Evolutionary conservation across 2,888 invertebrate genomes (phyloP).

Genomic region (Cosmia pyralina): DNA sequence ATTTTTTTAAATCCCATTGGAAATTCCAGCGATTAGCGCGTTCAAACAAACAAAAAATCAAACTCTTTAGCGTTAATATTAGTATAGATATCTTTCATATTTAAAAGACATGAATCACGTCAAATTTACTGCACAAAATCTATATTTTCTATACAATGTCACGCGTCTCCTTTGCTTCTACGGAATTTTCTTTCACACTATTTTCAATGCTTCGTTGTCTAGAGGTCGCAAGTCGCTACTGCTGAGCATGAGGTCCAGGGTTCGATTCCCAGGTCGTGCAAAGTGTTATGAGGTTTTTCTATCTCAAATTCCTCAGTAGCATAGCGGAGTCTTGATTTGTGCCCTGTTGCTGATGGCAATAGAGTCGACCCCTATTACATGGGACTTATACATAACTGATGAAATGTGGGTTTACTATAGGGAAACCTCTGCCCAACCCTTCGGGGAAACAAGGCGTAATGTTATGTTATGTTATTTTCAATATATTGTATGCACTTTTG

Average conservation of each 20-base stretch:
- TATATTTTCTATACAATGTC: slow-evolving; percentile 26
- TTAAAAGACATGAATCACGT: slow-evolving; percentile 38
- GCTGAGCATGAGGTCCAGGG: not conserved
- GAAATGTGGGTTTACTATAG: not conserved
- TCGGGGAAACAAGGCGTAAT: no score
- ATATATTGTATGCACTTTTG: not conserved
- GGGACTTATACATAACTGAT: not conserved
- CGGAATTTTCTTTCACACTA: not conserved
- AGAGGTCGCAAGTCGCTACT: not conserved
- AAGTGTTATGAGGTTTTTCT: no score
- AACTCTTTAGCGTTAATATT: no score
- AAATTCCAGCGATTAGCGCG: no score
- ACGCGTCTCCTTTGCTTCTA: not conserved
- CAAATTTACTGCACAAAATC: slow-evolving; percentile 32
- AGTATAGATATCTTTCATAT: slow-evolving; percentile 20
- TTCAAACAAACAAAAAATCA: no score
- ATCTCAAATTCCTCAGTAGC: not conserved
- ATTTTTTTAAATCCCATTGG: no score
- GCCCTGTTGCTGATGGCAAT: not conserved
- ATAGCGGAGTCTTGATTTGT: not conserved
- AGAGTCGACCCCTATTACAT: not conserved
- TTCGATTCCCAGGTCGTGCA: not conserved
- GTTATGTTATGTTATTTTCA: not conserved
- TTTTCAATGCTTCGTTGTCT: not conserved
- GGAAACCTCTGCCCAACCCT: no score